Evolutionary conservation across 2,888 invertebrate genomes (phyloP), one percentile per base, ranked within the genome.

Genomic region (Tricholauxania praeusta): DNA sequence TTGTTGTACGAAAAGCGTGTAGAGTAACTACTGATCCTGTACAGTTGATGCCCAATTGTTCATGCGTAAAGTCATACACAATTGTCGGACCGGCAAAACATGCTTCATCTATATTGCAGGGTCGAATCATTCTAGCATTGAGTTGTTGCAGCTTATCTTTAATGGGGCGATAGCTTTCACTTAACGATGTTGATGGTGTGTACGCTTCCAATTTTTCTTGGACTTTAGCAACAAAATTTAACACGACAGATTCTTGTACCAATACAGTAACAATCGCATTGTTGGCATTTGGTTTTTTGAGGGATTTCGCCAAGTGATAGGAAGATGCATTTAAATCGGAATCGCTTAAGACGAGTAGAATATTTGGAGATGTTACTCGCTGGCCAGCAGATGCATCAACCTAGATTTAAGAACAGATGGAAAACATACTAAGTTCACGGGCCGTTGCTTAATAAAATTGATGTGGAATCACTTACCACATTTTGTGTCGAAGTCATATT

Each of bases 1-100:
- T 83, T 32, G 80, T 78, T 0, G 87, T 87, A 6, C 87, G 87
- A 64, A 87, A 85, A 0, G 79, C 79, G 52, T 85, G 84, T 71
- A 87, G 70, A 0, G 82, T 84, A 0, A 83, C 79, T 60, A 86
- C 66, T 3, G 78, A 75, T 0, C 81, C 79, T 1, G 81, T 79
- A 2, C 71, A 63, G 49, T 63, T n/a, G 15, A 59, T 60, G 14
- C 80, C 78, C 51, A 83, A 57, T 14, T 80, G 82, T 19, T 78
- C 80, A 22, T 85, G 85, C 0, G 82, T 80, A 49, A 85, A 77
- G 64, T 86, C 86, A 70, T 75, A 79, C 0, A 84, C 84, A 17
- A 87, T 47, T 2, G 80, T 78, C 22, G 84, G 82, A 17, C 78
- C 75, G 0, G 72, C 51, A 0, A 49, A 51, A 39, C 66, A 62